Percentiles rank a stretch among this genome's conserved stretches.
Conservation (phyloP, 2,888 invertebrate species). For the Hirudinaria manillensis region DNA sequence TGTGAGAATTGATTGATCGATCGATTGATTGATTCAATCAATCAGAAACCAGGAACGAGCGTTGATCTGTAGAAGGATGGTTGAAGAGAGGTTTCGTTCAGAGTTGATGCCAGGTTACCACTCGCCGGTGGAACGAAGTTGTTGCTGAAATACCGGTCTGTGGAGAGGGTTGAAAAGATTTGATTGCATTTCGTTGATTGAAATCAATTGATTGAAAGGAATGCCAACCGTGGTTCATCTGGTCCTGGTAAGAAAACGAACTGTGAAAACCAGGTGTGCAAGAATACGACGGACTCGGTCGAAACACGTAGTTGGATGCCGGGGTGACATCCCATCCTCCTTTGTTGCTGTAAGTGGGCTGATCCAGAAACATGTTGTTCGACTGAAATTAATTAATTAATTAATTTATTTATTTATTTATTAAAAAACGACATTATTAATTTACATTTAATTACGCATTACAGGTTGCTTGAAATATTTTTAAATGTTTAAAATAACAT, state of each 20-base stretch:
- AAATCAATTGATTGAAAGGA: background rate
- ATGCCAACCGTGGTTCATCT: constrained; percentile 8
- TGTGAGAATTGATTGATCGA: background rate
- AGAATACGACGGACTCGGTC: constrained; percentile 26
- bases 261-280: constrained; percentile 20
- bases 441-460: too few relatives aligned
- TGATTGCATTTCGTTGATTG: background rate
- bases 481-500: too few relatives aligned
- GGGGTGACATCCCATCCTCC: background rate
- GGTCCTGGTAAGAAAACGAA: constrained; percentile 16
- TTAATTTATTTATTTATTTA: background rate
- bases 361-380: constrained; percentile 1
- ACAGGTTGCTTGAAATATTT: too few relatives aligned
- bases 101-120: background rate
- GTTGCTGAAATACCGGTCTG: background rate
- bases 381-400: background rate
- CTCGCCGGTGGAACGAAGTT: background rate
- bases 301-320: constrained; percentile 7
- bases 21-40: too few relatives aligned
- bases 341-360: constrained; percentile 11
- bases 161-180: background rate
- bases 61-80: constrained; percentile 16
- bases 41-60: constrained; percentile 26
- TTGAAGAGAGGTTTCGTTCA: constrained; percentile 14
- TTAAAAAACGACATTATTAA: background rate